phyloP scores from a whole-genome alignment of 2,888 invertebrate genomes.

The Pharmacophagus antenor region DNA sequence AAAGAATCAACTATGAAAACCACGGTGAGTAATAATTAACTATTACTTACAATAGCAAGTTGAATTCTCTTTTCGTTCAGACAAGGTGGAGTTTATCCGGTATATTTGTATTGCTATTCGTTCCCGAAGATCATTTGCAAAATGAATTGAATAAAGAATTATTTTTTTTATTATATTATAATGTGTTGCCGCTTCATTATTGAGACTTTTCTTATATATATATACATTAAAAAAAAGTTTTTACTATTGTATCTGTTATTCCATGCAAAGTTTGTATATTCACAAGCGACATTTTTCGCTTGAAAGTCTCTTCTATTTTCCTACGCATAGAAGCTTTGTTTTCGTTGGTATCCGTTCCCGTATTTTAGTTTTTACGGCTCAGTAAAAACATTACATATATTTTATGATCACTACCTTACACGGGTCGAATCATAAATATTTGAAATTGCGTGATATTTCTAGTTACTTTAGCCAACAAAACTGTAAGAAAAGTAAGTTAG shows the following conservation, averaged over 20 bases:
- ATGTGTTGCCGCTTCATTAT: too few species aligned
- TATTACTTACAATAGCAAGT: slow-evolving; percentile 1
- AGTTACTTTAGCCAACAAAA: background rate
- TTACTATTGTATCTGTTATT: background rate
- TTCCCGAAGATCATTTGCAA: background rate
- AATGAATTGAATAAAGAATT: too few species aligned
- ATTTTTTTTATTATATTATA: too few species aligned
- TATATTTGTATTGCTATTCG: background rate
- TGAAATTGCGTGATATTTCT: background rate
- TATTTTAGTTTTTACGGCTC: slow-evolving; percentile 17
- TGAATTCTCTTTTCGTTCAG: background rate
- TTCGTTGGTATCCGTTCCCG: slow-evolving; percentile 4
- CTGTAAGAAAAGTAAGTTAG: too few species aligned
- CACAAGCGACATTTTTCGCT: slow-evolving; percentile 20
- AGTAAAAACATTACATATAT: slow-evolving; percentile 6
- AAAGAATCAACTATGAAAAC: background rate
- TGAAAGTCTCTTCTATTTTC: slow-evolving; percentile 27
- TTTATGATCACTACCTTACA: slow-evolving; percentile 2
- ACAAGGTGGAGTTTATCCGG: background rate
- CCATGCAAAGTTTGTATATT: slow-evolving; percentile 2
- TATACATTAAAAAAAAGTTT: background rate
- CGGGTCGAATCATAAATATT: background rate
- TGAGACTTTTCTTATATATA: too few species aligned
- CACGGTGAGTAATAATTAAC: background rate
- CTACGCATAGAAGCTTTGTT: slow-evolving; percentile 19